Base-by-base conservation (phyloP, 2,797 vertebrate species). In the Gobionotothen gibberifrons region DNA sequence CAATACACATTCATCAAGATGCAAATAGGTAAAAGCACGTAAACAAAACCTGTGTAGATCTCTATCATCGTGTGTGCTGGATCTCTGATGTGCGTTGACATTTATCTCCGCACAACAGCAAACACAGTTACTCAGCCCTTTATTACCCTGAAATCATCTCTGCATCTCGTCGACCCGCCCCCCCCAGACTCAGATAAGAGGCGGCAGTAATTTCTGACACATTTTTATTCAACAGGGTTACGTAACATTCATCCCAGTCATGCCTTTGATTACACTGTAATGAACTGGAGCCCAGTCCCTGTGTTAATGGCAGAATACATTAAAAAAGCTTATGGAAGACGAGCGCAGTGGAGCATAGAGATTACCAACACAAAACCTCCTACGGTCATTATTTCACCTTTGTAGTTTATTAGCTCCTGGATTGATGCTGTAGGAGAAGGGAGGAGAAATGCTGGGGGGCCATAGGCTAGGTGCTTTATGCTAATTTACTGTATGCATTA, bases 251-350 rank as follows among this genome's bases (percentile, higher is more conserved):
- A 66, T 76, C 53, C 43, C 58, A 79, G 75, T 75, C 74, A 42
- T 44, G 65, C 66, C 69, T 87, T 72, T 82, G 72, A 87, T 88
- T 86, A 47, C 36, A 66, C 64, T 58, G 54, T 79, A 78, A 85
- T 88, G 78, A 89, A 78, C 56, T 55, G 49, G 74, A 68, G 72
- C 77, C 56, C 49, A 19, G 51, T 13, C 47, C 0, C 48, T 63
- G 64, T 76, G 62, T 81, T 52, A 43, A 58, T 40, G 29, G 68
- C 66, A 55, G 60, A 3, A 43, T 81, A 40, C 81, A 84, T 85
- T 77, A 75, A 81, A 84, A 29, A 22, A 64, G 71, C 48, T 76
- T 56, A 62, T 82, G 19, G 81, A 86, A 81, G 76, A 75, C 56
- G 64, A 83, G 68, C 71, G 58, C 67, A 42, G 58, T 46, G 26